Evolutionary conservation across 2,797 vertebrate genomes (phyloP), one percentile per base, ranked within the genome.

Genomic region (Falco rusticolus): DNA sequence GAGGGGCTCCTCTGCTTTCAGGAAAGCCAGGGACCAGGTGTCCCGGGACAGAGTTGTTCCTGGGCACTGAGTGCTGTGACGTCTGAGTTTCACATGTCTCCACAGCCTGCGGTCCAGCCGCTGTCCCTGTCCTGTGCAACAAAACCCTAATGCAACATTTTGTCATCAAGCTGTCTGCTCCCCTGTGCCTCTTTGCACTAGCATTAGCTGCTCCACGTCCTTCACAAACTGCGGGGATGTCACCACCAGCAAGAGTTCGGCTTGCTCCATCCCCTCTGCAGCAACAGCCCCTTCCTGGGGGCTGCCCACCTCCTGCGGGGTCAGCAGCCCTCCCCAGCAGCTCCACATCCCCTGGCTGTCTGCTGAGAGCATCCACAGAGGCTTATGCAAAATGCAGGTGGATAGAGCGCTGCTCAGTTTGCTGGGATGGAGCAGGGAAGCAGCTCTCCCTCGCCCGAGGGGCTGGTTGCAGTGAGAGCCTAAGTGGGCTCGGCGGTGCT

Each of bases 391-490:
- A 16, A 6, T 5, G 59, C 11, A 10, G 50, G 8, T 13, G 75
- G 48, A 10, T 5, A n/a, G 12, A 17, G 21, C 2, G 4, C 54
- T 76, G 54, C 39, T 57, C 6, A 5, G 11, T 22, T 15, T 53
- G 61, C 53, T 18, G 57, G 3, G 28, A 5, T 3, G 5, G n/a
- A 33, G 65, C 75, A 5, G 41, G 56, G 26, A 8, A 28, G 41
- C 1, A 7, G 17, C 41, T 84, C 26, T 19, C 22, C 63, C 68
- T 57, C 43, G 7, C 37, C 21, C 5, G 3, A 17, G 59, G 29
- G 28, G 9, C 9, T 0, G 1, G 39, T 71, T n/a, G 57, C 2
- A 15, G 2, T 5, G 51, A n/a, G 48, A n/a, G 11, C 33, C 26
- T 21, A 3, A 29, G 2, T 2, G 16, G 59, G 39, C 37, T 13